Conservation (phyloP, 2,888 invertebrate genomes). For the Ecdyonurus torrentis region DNA sequence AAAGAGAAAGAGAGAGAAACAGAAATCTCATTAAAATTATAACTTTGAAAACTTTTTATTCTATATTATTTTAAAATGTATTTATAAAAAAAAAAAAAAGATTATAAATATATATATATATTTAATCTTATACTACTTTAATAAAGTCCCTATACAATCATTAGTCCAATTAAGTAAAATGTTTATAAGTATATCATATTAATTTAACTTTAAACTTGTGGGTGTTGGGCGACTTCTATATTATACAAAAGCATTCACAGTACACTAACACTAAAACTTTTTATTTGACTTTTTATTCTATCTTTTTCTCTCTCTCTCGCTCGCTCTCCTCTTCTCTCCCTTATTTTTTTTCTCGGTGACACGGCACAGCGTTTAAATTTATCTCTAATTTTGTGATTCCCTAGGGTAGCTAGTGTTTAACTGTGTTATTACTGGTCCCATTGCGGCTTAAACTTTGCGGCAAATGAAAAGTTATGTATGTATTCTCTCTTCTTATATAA, state of each 20-base stretch:
- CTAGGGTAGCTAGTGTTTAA: background rate
- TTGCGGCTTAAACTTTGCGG: background rate
- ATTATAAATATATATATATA: no score
- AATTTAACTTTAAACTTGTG: background rate
- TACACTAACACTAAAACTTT: background rate
- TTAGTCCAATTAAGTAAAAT: background rate
- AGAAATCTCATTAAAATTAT: no score
- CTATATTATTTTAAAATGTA: no score
- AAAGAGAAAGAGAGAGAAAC: no score
- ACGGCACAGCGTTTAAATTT: background rate
- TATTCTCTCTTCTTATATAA: background rate
- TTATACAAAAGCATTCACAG: background rate
- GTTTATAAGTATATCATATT: background rate
- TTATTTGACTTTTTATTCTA: background rate
- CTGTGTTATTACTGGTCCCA: background rate
- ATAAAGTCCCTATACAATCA: background rate
- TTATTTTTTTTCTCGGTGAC: background rate
- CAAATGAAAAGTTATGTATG: background rate
- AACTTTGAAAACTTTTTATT: no score
- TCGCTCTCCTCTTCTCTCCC: no score
- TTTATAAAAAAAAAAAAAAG: no score
- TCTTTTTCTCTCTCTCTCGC: no score
- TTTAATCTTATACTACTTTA: background rate
- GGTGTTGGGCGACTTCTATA: background rate
- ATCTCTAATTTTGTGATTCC: background rate